Evolutionary conservation across 2,888 invertebrate genomes (phyloP).

Genomic region (Eueremaeus valkanovi): DNA sequence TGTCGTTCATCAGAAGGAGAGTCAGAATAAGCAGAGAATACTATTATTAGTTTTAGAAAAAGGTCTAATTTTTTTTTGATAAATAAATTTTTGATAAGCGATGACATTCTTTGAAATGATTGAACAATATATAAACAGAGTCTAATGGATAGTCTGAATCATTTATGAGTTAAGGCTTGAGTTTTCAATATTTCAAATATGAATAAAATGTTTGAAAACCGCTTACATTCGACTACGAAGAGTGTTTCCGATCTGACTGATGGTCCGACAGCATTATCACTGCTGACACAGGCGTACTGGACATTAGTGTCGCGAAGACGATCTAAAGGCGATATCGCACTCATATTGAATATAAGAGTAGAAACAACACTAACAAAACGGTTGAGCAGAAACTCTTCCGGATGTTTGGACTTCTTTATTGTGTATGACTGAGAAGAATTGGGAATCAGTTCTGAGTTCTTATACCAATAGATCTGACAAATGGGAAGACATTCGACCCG

Average conservation of each 20-base stretch:
- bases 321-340: constrained; percentile 46
- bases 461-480: constrained; percentile 72
- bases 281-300: constrained; percentile 47
- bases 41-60: no score
- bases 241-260: constrained; percentile 77
- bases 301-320: constrained; percentile 46
- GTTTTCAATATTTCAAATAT: constrained; percentile 3
- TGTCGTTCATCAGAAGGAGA: background rate
- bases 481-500: constrained; percentile 83
- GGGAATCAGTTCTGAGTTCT: constrained; percentile 37
- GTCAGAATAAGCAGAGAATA: no score
- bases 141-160: background rate
- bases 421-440: constrained; percentile 39
- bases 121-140: constrained; percentile 1
- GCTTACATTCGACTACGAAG: constrained; percentile 85
- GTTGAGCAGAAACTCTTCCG: constrained; percentile 54
- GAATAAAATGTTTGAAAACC: constrained; percentile 53
- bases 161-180: background rate
- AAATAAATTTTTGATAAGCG: constrained; percentile 26
- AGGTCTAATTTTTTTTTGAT: background rate
- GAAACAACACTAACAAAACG: constrained; percentile 84
- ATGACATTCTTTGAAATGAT: background rate
- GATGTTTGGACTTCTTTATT: constrained; percentile 42
- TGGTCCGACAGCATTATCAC: constrained; percentile 60
- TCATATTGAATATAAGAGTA: constrained; percentile 61